These are phyloP conservation scores for Etheostoma spectabile DNA, from an alignment of 2,113 vertebrate species.

Conservation along the genomic window DNA sequence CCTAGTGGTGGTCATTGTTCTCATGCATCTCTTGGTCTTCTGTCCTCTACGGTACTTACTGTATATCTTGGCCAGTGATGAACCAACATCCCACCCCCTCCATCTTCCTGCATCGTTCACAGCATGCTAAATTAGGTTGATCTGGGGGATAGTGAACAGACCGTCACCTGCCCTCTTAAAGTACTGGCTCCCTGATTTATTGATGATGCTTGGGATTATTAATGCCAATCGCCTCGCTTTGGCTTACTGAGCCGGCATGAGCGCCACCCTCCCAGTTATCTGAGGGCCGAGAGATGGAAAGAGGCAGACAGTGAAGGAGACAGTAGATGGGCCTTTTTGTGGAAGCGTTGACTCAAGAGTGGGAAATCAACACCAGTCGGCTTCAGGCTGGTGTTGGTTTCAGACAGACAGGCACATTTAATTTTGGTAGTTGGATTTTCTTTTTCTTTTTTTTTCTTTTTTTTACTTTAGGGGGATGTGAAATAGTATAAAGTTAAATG, in stretches of 20 bases:
- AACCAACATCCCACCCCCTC: background rate
- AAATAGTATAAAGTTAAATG: background rate
- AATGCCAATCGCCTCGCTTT: constrained; percentile 41
- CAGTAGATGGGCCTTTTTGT: constrained; percentile 18
- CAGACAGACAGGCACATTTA: constrained; percentile 26
- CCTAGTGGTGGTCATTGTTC: constrained; percentile 1
- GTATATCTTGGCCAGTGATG: background rate
- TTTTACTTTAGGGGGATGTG: background rate
- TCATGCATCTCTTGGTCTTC: background rate
- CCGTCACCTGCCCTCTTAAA: constrained; percentile 62
- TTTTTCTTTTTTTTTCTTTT: background rate
- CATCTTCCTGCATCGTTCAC: constrained; percentile 22
- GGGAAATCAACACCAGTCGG: constrained; percentile 23
- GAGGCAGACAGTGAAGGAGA: constrained; percentile 34
- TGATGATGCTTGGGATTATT: constrained; percentile 68
- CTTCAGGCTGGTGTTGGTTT: constrained; percentile 6
- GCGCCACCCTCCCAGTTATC: constrained; percentile 11
- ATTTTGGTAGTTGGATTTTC: constrained; percentile 19
- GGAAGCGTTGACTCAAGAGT: constrained; percentile 32
- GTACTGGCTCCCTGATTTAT: constrained; percentile 65
- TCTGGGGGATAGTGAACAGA: constrained; percentile 51
- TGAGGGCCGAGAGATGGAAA: constrained; percentile 11
- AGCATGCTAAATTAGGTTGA: constrained; percentile 51
- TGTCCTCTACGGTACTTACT: background rate
- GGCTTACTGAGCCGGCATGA: constrained; percentile 28